Conservation (phyloP, 2,888 invertebrate species). For the Tortrix viridana region DNA sequence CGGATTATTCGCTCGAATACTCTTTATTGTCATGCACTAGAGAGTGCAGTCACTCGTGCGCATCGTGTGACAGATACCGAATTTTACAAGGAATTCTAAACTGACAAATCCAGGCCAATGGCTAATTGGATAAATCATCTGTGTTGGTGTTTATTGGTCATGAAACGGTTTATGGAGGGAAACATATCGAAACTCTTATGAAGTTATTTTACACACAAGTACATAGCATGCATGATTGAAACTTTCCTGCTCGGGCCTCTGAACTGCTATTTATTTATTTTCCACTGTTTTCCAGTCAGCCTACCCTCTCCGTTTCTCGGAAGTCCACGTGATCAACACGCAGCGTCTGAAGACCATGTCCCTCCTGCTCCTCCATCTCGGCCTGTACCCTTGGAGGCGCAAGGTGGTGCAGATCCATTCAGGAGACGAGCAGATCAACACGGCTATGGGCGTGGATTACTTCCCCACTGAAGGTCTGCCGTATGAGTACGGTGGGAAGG, state of each 20-base stretch:
- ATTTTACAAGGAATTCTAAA: slow-evolving; percentile 19
- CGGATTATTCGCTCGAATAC: slow-evolving; percentile 20
- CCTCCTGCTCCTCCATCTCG: slow-evolving; percentile 81
- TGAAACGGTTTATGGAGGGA: too few relatives aligned
- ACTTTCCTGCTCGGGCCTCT: too few relatives aligned
- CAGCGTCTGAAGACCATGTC: slow-evolving; percentile 88
- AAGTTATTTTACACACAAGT: too few relatives aligned
- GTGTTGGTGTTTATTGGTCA: too few relatives aligned
- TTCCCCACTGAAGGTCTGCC: slow-evolving; percentile 90
- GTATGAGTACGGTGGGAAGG: slow-evolving; percentile 92
- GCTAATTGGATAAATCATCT: too few relatives aligned
- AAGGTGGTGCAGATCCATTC: slow-evolving; percentile 69
- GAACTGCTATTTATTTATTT: too few relatives aligned
- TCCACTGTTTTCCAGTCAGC: slow-evolving; percentile 87
- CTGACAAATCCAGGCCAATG: not conserved
- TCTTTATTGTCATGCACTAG: slow-evolving; percentile 17
- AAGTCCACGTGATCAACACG: slow-evolving; percentile 92
- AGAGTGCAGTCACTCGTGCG: slow-evolving; percentile 26
- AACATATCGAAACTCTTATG: too few relatives aligned
- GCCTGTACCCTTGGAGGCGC: slow-evolving; percentile 74
- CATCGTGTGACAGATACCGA: slow-evolving; percentile 18
- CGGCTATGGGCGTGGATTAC: slow-evolving; percentile 80
- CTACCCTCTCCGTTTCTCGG: slow-evolving; percentile 91
- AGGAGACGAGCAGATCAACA: slow-evolving; percentile 62
- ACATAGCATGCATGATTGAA: too few relatives aligned